A percentile compares a stretch with the other conserved stretches of the same genome.
Evolutionary conservation across 2,888 invertebrate genomes (phyloP).

Genomic region (Gryllus longicercus): DNA sequence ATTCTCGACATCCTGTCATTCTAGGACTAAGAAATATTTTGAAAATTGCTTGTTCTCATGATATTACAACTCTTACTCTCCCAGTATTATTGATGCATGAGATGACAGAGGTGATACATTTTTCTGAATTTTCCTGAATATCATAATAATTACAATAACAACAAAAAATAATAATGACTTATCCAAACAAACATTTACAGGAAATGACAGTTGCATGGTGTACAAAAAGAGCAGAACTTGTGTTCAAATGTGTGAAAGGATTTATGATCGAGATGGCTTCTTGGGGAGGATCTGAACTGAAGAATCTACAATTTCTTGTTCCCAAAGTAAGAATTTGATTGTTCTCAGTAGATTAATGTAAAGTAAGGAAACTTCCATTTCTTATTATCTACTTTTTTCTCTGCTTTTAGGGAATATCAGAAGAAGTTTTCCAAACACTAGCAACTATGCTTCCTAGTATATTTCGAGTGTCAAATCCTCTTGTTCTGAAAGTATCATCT

Average conservation of each 20-base stretch:
- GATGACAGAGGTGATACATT: constrained; percentile 77
- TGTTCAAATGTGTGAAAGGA: constrained; percentile 98
- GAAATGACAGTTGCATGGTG: constrained; percentile 97
- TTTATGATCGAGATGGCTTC: constrained; percentile 98
- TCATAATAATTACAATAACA: too few relatives aligned
- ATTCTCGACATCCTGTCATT: constrained; percentile 92
- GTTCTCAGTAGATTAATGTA: background rate
- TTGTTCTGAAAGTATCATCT: constrained; percentile 64
- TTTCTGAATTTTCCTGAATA: background rate
- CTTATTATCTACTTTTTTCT: constrained; percentile 25
- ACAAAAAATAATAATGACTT: background rate
- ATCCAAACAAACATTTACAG: constrained; percentile 47
- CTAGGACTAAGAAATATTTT: constrained; percentile 91
- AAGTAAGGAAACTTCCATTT: background rate
- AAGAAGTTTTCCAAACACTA: constrained; percentile 75
- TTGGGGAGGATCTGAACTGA: constrained; percentile 85
- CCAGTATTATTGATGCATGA: constrained; percentile 90
- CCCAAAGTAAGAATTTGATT: constrained; percentile 59
- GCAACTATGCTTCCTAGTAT: constrained; percentile 88
- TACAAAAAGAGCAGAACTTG: constrained; percentile 89
- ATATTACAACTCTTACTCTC: constrained; percentile 87
- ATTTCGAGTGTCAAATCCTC: constrained; percentile 91
- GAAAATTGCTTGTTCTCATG: constrained; percentile 91
- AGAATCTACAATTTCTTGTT: constrained; percentile 81
- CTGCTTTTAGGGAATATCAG: constrained; percentile 65